These are phyloP conservation scores for Rhabdomys pumilio DNA, from an alignment of 2,797 vertebrate species.

Conservation along the genomic window DNA sequence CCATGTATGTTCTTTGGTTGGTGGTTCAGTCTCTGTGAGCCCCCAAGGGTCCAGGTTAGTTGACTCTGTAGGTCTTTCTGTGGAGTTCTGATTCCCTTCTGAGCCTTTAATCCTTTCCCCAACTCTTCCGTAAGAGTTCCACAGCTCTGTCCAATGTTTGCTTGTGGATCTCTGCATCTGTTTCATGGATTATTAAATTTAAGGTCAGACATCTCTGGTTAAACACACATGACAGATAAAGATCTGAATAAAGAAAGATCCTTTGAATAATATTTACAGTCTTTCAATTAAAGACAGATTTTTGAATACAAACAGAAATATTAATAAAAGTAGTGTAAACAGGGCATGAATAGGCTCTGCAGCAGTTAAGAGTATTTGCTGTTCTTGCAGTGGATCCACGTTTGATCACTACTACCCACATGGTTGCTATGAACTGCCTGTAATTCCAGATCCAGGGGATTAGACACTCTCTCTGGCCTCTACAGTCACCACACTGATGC, in stretches of 20 bases:
- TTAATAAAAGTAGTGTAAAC: neutral
- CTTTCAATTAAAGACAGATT: neutral
- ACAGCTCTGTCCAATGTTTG: too few species aligned
- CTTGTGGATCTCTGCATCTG: too few species aligned
- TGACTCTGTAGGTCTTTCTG: too few species aligned
- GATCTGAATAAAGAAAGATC: neutral
- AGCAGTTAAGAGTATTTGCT: neutral
- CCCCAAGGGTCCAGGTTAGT: too few species aligned
- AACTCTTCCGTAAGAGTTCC: too few species aligned
- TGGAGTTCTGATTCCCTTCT: too few species aligned
- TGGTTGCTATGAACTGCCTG: neutral
- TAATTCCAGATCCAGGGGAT: neutral
- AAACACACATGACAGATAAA: neutral
- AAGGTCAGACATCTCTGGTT: neutral
- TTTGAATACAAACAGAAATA: neutral
- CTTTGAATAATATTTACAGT: slow-evolving; percentile 3
- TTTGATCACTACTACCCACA: neutral
- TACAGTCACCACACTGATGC: neutral
- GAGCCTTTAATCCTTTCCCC: too few species aligned
- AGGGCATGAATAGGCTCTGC: neutral
- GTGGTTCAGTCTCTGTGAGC: too few species aligned
- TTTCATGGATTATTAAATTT: neutral
- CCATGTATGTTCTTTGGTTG: too few species aligned
- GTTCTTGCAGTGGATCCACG: neutral
- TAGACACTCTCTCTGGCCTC: neutral